Evolutionary conservation across 1,140 invertebrate genomes (phyloP), one percentile per base, ranked within the genome.

Genomic region (Solen grandis): DNA sequence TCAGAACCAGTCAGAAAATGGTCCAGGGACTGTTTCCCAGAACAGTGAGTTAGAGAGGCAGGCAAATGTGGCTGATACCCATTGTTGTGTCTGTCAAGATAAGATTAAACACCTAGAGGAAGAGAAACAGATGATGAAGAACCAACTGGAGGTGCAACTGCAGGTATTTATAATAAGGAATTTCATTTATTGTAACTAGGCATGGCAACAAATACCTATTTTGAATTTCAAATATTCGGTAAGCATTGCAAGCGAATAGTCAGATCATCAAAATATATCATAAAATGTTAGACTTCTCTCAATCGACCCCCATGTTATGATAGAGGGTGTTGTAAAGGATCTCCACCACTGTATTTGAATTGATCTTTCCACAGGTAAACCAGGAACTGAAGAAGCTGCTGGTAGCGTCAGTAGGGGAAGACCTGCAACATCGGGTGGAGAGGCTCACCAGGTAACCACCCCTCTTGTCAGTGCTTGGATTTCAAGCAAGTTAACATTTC

Each of bases 321-420:
- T n/a, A n/a, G n/a, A n/a, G n/a, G n/a, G n/a, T n/a, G n/a, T n/a
- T n/a, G n/a, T n/a, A n/a, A n/a, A n/a, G n/a, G n/a, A n/a, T n/a
- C n/a, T n/a, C n/a, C n/a, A n/a, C n/a, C n/a, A n/a, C n/a, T n/a
- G n/a, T n/a, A n/a, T n/a, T n/a, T n/a, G n/a, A n/a, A n/a, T n/a
- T n/a, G n/a, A n/a, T 52, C 68, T 22, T 69, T 22, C 81, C 83
- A 27, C 66, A 98, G 95, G 96, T 98, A 0, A 98, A 98, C 93
- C 95, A 95, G 76, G 97, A 98, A 92, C 93, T 99, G 46, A 99
- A 98, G 92, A 97, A 96, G 90, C 94, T 99, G 89, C 90, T 99
- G 41, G 96, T 99, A 2, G 97, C 97, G 29, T 97, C 97, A 31
- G 96, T 99, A 57, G 97, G 97, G 22, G 97, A 98, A 93, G 97